Percentiles rank a stretch among this genome's conserved stretches.
Conservation (phyloP, 2,888 invertebrate genomes). For the Pocota personata region DNA sequence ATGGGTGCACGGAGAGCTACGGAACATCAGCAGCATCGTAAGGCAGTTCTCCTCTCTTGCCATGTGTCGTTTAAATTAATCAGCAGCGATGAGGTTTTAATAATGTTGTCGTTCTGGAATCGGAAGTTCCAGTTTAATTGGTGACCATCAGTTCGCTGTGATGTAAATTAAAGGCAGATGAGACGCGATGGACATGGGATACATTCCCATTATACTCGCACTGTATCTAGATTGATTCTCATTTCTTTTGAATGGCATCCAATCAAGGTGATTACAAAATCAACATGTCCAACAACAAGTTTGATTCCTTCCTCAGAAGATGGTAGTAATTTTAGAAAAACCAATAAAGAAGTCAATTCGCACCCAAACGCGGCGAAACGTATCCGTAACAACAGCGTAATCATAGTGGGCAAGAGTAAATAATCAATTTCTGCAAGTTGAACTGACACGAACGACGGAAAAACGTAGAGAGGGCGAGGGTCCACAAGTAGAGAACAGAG, state of each 20-base stretch:
- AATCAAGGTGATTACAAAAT: slow-evolving; percentile 32
- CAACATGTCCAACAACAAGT: not conserved
- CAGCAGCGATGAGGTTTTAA: slow-evolving; percentile 18
- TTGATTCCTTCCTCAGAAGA: not conserved
- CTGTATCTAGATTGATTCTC: slow-evolving; percentile 16
- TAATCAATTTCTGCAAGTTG: slow-evolving; percentile 66
- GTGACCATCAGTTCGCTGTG: not conserved
- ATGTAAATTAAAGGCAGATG: not conserved
- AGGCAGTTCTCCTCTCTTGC: not conserved
- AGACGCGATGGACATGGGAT: not conserved
- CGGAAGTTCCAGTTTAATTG: slow-evolving; percentile 71
- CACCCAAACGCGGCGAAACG: slow-evolving; percentile 21
- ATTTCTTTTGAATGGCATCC: slow-evolving; percentile 12
- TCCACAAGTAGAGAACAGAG: slow-evolving; percentile 22
- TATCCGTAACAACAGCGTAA: slow-evolving; percentile 50
- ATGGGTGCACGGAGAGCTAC: slow-evolving; percentile 21
- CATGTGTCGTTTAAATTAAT: slow-evolving; percentile 60
- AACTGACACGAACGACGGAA: slow-evolving; percentile 48
- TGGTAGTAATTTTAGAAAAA: slow-evolving; percentile 48
- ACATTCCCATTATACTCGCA: not conserved
- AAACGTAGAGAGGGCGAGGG: slow-evolving; percentile 1
- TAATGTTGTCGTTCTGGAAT: slow-evolving; percentile 33
- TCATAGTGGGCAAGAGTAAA: slow-evolving; percentile 61
- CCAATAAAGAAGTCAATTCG: slow-evolving; percentile 72
- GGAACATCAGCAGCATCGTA: not conserved